Evolutionary conservation across 2,113 vertebrate genomes (phyloP), one percentile per base, ranked within the genome.

Genomic region (Nymphicus hollandicus): DNA sequence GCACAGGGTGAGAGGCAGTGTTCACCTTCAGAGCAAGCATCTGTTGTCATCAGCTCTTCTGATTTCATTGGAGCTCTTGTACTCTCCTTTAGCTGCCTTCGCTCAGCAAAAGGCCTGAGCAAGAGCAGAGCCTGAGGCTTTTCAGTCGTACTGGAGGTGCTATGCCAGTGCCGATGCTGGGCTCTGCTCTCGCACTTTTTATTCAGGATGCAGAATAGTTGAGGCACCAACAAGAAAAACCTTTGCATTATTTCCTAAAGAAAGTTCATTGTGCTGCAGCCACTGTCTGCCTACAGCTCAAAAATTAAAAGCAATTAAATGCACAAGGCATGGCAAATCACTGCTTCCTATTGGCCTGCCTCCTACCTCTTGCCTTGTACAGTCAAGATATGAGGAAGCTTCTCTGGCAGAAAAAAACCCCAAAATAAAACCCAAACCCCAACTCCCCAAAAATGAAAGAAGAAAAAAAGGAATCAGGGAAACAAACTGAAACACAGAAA

Each of bases 271-370:
- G 17, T 60, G 55, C 65, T 83, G 50, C 90, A 91, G 68, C 50
- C 76, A 88, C 90, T 1, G 8, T 84, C 70, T 91, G 86, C 93
- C 52, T 73, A 49, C 60, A 86, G 76, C 85, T 94, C 83, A 72
- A 90, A 91, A 91, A 88, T 93, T 68, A 68, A 66, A 73, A 63
- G 5, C 25, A 78, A 86, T 86, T 90, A 86, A 50, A 70, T 28
- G 29, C 50, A 73, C 55, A 81, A 83, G 76, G 66, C 35, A 68
- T 0, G 0, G 22, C 1, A 0, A 96, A 37, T 73, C 76, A 39
- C 55, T 66, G 37, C 74, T 94, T 88, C 55, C 72, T 3, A 0
- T 22, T 93, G 88, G 68, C 47, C 37, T 70, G 27, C n/a, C 56
- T 76, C 17, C 24, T 86, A 13, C 22, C 27, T 66, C 60, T 74